These are phyloP conservation scores for Epizoanthus rinbou DNA, from an alignment of 92 coral and sea anemone genomes.

Conservation along the genomic window DNA sequence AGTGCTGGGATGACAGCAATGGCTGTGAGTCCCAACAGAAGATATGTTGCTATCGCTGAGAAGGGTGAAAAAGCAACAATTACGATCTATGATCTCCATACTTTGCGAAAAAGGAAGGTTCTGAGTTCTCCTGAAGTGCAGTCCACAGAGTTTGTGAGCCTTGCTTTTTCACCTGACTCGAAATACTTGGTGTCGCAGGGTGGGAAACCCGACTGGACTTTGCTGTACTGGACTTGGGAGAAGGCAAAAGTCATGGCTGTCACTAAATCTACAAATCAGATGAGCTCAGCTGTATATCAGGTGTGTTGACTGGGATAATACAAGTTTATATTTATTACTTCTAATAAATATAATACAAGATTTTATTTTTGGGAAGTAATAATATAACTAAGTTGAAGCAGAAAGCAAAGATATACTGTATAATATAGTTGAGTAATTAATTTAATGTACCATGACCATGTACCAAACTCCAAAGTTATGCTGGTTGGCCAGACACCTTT, in stretches of 20 bases:
- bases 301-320: slow-evolving; percentile 46
- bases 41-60: slow-evolving; percentile 97
- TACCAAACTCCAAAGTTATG: too few relatives aligned
- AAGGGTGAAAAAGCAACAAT: slow-evolving; percentile 94
- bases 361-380: background rate
- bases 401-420: too few relatives aligned
- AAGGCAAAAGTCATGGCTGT: slow-evolving; percentile 99
- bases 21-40: slow-evolving; percentile 97
- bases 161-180: slow-evolving; percentile 99
- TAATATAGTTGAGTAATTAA: too few relatives aligned
- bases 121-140: slow-evolving; percentile 85
- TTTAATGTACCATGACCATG: too few relatives aligned
- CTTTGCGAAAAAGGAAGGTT: slow-evolving; percentile 93
- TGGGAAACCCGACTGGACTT: slow-evolving; percentile 97
- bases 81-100: slow-evolving; percentile 96
- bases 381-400: background rate
- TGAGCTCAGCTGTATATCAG: slow-evolving; percentile 93
- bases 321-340: background rate
- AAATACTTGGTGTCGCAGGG: slow-evolving; percentile 97
- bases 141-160: slow-evolving; percentile 92
- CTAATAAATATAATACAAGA: too few relatives aligned
- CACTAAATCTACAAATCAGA: slow-evolving; percentile 94
- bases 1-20: slow-evolving; percentile 96
- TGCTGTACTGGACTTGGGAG: slow-evolving; percentile 99
- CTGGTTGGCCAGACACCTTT: too few relatives aligned